These are phyloP conservation scores for Camelus dromedarius DNA, from an alignment of 2,113 vertebrate genomes.

Conservation along the genomic window DNA sequence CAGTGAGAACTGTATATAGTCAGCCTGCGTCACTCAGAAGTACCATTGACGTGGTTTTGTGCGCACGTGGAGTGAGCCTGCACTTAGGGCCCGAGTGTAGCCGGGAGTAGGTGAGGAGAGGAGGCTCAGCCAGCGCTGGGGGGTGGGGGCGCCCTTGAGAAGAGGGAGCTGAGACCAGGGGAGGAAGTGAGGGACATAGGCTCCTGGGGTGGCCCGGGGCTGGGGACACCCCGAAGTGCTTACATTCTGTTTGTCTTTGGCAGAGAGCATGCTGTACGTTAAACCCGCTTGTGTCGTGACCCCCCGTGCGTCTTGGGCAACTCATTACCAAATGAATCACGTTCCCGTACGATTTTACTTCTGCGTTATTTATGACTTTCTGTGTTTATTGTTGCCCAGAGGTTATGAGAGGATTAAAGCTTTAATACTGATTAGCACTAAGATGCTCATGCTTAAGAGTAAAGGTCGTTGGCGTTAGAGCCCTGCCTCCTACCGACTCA, in stretches of 20 bases:
- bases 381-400: constrained; percentile 60
- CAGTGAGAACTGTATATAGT: constrained; percentile 28
- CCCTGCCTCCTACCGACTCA: background rate
- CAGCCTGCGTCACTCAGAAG: background rate
- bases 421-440: constrained; percentile 54
- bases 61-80: constrained; percentile 32
- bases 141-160: background rate
- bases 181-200: background rate
- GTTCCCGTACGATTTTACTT: constrained; percentile 39
- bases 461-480: background rate
- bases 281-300: constrained; percentile 35
- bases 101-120: background rate
- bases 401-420: constrained; percentile 70
- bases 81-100: constrained; percentile 5
- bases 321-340: constrained; percentile 62
- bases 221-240: background rate
- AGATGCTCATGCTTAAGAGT: constrained; percentile 57
- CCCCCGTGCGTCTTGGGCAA: constrained; percentile 40
- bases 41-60: constrained; percentile 50
- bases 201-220: background rate
- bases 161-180: background rate
- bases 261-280: constrained; percentile 59
- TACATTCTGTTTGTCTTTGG: background rate
- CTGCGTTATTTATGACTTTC: constrained; percentile 47
- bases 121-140: constrained; percentile 42